phyloP scores from a whole-genome alignment of 2,113 vertebrate genomes.

The Dasyurus viverrinus region DNA sequence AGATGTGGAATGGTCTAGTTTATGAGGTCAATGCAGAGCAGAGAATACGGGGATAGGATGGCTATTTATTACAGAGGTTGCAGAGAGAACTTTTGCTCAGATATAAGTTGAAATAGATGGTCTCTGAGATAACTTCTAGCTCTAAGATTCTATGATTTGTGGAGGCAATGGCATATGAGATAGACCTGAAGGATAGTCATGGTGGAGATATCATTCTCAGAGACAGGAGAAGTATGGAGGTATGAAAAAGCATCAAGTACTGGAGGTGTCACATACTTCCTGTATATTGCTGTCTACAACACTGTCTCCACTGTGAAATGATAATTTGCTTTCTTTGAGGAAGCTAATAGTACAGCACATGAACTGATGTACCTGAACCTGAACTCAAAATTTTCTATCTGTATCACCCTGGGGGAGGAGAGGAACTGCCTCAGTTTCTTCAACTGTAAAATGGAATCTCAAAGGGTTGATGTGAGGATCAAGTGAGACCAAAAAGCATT shows the following conservation, averaged over 20 bases:
- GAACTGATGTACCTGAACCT: background rate
- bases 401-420: background rate
- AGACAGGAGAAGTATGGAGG: background rate
- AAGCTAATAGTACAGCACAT: background rate
- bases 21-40: background rate
- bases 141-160: background rate
- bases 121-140: background rate
- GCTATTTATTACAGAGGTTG: background rate
- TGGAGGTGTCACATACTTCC: background rate
- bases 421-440: background rate
- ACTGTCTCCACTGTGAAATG: background rate
- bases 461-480: background rate
- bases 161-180: background rate
- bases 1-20: background rate
- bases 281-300: background rate
- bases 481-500: background rate
- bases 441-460: background rate
- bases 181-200: background rate
- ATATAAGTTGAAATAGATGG: background rate
- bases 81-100: background rate
- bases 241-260: background rate
- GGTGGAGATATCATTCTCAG: background rate
- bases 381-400: background rate
- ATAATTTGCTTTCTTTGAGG: background rate
- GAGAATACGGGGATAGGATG: background rate